Base-by-base conservation (phyloP, 2,797 vertebrate species). In the Hyperoplus immaculatus region DNA sequence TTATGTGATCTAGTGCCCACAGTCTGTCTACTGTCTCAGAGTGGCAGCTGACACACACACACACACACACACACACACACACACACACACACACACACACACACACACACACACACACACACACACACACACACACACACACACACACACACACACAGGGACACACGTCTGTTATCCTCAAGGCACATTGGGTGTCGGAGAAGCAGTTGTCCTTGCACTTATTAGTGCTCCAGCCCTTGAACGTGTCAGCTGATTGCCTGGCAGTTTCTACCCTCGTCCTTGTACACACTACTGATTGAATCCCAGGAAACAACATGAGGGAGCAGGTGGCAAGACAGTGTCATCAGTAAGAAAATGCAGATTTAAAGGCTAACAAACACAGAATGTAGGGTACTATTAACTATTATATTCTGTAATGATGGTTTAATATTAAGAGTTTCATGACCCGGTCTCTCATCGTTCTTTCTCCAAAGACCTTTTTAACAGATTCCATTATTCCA, bases 121-220 rank as follows among this genome's bases (percentile, higher is more conserved):
- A 36, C 49, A 13, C 77, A 6, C 43, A 13, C 71, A 29, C 78
- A 36, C 67, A 13, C 62, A 47, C 56, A 50, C 53, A 61, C 57
- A 38, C 61, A 54, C 49, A n/a, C 64, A 43, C 18, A 15, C 61
- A 45, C 59, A 47, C 47, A 45, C 47, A 55, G 21, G 21, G 21
- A 21, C 56, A 62, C 63, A 60, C 45, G 58, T 61, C 69, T 86
- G 67, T 79, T 82, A 72, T 72, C 53, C 55, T 70, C 54, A 45
- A 14, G 7, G 55, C 81, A 75, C 82, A 18, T 2, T 71, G 53
- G 54, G 67, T 89, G 85, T 89, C 54, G 77, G 65, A 67, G 77
- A 65, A 80, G 81, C 88, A 84, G 83, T 90, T 87, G 81, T 88
- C 87, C 70, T 83, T 80, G 66, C n/a, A 69, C 79, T 84, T 80